Conservation (phyloP, 2,888 invertebrate genomes). For the Cepaea hortensis region DNA sequence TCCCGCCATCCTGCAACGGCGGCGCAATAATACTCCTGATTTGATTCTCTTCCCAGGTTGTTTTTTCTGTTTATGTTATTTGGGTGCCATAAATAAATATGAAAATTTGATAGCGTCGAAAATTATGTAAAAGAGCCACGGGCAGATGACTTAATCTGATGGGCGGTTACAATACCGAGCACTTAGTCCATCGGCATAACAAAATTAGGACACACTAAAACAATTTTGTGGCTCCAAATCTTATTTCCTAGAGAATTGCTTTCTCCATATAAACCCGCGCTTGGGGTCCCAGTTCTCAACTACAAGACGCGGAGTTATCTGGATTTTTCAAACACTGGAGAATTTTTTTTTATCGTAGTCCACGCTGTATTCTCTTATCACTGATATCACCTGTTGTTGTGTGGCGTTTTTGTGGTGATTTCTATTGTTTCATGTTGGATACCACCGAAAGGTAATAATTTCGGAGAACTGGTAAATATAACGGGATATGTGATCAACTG, state of each 20-base stretch:
- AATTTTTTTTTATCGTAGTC: not conserved
- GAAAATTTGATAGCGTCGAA: constrained; percentile 44
- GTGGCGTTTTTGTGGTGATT: not conserved
- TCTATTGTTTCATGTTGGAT: not conserved
- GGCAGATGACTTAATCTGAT: constrained; percentile 48
- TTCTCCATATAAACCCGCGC: constrained; percentile 65
- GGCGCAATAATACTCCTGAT: not conserved
- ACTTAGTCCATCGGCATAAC: constrained; percentile 70
- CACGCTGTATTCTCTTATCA: too few species aligned
- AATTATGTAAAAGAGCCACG: constrained; percentile 45
- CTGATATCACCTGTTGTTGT: not conserved
- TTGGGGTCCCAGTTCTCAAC: not conserved
- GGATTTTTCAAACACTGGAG: not conserved
- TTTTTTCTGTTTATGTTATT: constrained; percentile 31
- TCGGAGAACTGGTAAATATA: too few species aligned
- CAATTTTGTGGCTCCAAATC: constrained; percentile 74
- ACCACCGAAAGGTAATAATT: too few species aligned
- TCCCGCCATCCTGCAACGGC: not conserved
- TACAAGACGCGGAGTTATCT: constrained; percentile 15
- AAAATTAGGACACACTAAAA: constrained; percentile 72
- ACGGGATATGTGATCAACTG: too few species aligned
- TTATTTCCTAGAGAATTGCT: constrained; percentile 67
- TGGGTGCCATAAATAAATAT: constrained; percentile 43
- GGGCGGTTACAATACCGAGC: constrained; percentile 49
- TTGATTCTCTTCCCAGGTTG: constrained; percentile 1